Evolutionary conservation across 1,140 invertebrate genomes (phyloP).

Genomic region (Drosophila subpulchrella): DNA sequence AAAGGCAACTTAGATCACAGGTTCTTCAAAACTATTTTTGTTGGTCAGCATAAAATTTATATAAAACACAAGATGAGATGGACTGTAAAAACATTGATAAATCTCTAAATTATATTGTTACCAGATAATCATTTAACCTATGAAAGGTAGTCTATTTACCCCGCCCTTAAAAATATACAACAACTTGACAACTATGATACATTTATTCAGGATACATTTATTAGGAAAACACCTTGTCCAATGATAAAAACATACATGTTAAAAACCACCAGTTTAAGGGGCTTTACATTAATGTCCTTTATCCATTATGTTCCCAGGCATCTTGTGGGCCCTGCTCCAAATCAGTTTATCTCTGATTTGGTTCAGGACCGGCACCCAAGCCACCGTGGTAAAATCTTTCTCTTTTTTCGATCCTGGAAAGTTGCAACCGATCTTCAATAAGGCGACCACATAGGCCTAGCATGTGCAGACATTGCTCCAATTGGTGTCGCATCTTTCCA

Average conservation of each 20-base stretch:
- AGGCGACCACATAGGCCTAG: slow-evolving; percentile 18
- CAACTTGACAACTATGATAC: neutral
- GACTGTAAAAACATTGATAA: too few species aligned
- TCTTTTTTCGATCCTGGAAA: neutral
- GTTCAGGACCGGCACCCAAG: neutral
- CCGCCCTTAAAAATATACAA: neutral
- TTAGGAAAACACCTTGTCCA: neutral
- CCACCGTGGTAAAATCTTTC: neutral
- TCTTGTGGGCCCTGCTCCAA: neutral
- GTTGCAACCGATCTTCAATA: slow-evolving; percentile 1
- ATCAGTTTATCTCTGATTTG: neutral
- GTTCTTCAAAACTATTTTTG: neutral
- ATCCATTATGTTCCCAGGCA: neutral
- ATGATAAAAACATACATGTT: neutral
- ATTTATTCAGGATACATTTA: slow-evolving; percentile 8
- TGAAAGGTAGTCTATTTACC: too few species aligned
- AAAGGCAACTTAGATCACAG: slow-evolving; percentile 1
- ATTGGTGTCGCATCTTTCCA: slow-evolving; percentile 15
- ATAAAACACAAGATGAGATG: too few species aligned
- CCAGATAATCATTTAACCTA: too few species aligned
- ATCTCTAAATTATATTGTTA: too few species aligned
- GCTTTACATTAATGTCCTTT: neutral
- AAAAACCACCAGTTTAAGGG: neutral
- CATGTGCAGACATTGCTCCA: slow-evolving; percentile 3
- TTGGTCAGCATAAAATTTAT: too few species aligned